These are phyloP conservation scores for Nemurella pictetii DNA, from an alignment of 2,888 invertebrate species.

Conservation along the genomic window DNA sequence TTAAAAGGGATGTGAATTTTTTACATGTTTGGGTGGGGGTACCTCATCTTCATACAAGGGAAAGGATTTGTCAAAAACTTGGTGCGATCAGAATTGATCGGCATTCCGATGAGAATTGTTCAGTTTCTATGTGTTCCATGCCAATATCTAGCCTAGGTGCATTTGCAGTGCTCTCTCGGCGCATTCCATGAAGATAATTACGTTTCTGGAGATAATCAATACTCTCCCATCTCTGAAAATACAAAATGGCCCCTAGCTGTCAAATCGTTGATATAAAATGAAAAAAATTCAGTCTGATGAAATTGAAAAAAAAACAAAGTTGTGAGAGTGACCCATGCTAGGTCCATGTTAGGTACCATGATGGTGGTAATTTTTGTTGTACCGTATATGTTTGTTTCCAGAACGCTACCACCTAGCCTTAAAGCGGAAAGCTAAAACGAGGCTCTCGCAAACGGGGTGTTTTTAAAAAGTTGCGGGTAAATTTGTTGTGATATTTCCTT, in stretches of 20 bases:
- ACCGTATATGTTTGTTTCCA: constrained; percentile 40
- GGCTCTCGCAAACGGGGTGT: not conserved
- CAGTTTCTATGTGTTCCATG: not conserved
- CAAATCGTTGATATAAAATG: constrained; percentile 6
- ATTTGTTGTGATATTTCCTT: constrained; percentile 43
- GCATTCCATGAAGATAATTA: not conserved
- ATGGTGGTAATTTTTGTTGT: constrained; percentile 40
- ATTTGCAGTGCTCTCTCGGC: not conserved
- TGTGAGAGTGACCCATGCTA: not conserved
- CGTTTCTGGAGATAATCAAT: constrained; percentile 41
- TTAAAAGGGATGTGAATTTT: not conserved
- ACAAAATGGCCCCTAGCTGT: constrained; percentile 41
- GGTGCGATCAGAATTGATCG: not conserved
- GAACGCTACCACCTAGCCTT: constrained; percentile 35
- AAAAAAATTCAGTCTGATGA: not conserved
- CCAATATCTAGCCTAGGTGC: not conserved
- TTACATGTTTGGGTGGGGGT: not conserved
- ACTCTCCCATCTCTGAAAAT: constrained; percentile 42
- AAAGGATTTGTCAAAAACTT: not conserved
- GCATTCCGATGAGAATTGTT: not conserved
- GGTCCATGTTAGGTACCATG: not conserved
- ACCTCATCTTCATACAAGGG: not conserved
- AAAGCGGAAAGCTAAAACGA: not conserved
- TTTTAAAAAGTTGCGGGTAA: constrained; percentile 41
- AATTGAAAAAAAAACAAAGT: not conserved